These are phyloP conservation scores for Drosophila kuntzei DNA, from an alignment of 2,888 invertebrate genomes.

Conservation along the genomic window DNA sequence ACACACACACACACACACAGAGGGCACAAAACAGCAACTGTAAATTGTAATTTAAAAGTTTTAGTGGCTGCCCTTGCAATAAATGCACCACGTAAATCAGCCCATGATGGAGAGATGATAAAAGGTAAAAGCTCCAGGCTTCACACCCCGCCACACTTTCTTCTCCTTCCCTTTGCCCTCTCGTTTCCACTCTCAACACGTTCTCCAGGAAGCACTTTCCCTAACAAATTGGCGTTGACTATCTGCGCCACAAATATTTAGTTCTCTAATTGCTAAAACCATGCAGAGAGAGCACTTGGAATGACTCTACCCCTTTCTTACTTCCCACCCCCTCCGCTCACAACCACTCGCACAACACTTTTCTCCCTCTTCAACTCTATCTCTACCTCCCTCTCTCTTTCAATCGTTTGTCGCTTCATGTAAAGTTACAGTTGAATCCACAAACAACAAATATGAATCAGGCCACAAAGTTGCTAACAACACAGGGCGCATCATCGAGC, in stretches of 20 bases:
- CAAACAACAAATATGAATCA: conserved; percentile 22
- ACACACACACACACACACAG: background rate
- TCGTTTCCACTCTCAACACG: background rate
- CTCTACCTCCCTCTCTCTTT: background rate
- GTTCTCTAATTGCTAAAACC: conserved; percentile 57
- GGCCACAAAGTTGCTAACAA: conserved; percentile 19
- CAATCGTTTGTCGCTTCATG: conserved; percentile 12
- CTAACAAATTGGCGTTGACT: conserved; percentile 59
- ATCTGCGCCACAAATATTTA: conserved; percentile 61
- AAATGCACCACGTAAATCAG: conserved; percentile 67
- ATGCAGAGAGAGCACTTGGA: conserved; percentile 27
- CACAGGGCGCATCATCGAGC: conserved; percentile 6
- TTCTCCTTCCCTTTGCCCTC: too few species aligned
- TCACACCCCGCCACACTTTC: background rate
- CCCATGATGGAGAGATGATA: conserved; percentile 56
- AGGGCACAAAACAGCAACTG: conserved; percentile 55
- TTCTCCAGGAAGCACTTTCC: conserved; percentile 16
- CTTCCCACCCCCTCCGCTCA: background rate
- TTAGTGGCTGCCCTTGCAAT: conserved; percentile 76
- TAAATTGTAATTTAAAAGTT: conserved; percentile 77
- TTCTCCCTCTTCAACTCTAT: background rate
- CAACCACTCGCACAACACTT: background rate
- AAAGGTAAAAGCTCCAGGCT: conserved; percentile 46
- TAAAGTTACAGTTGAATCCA: conserved; percentile 26
- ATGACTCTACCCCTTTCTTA: background rate